Percentiles rank a stretch among this genome's conserved stretches.
Evolutionary conservation across 2,113 vertebrate genomes (phyloP).

Genomic region (Pseudorasbora parva): DNA sequence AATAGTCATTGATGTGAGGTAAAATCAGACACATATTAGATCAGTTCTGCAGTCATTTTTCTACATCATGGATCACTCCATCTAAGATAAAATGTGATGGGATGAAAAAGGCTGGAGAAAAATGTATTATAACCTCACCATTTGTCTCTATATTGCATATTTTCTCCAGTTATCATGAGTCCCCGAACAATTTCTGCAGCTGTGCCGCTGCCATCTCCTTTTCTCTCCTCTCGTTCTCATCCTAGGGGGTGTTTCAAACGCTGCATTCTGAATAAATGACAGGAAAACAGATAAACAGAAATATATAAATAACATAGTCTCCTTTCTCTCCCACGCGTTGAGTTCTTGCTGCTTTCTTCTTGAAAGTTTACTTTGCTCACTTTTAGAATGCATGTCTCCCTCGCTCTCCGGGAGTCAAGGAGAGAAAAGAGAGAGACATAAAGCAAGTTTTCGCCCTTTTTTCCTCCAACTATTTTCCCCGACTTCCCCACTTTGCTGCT

Average conservation of each 20-base stretch:
- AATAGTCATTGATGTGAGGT: constrained; percentile 37
- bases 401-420: constrained; percentile 43
- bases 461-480: constrained; percentile 23
- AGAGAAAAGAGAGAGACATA: constrained; percentile 44
- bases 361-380: constrained; percentile 77
- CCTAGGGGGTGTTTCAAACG: constrained; percentile 69
- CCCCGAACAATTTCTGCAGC: constrained; percentile 30
- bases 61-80: constrained; percentile 26
- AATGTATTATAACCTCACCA: constrained; percentile 22
- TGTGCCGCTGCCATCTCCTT: constrained; percentile 20
- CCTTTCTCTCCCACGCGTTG: constrained; percentile 73
- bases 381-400: constrained; percentile 65
- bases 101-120: constrained; percentile 1
- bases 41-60: constrained; percentile 33
- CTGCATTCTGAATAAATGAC: constrained; percentile 75
- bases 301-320: constrained; percentile 73
- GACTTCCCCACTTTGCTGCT: neutral
- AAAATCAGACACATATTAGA: constrained; percentile 38
- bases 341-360: constrained; percentile 73
- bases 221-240: constrained; percentile 18
- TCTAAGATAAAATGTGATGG: constrained; percentile 24
- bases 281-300: constrained; percentile 76
- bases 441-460: constrained; percentile 39
- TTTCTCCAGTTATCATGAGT: constrained; percentile 30
- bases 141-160: constrained; percentile 47